Percentiles rank a stretch among this genome's conserved stretches.
Conservation (phyloP, 2,888 invertebrate genomes). For the Cheilosia pagana region DNA sequence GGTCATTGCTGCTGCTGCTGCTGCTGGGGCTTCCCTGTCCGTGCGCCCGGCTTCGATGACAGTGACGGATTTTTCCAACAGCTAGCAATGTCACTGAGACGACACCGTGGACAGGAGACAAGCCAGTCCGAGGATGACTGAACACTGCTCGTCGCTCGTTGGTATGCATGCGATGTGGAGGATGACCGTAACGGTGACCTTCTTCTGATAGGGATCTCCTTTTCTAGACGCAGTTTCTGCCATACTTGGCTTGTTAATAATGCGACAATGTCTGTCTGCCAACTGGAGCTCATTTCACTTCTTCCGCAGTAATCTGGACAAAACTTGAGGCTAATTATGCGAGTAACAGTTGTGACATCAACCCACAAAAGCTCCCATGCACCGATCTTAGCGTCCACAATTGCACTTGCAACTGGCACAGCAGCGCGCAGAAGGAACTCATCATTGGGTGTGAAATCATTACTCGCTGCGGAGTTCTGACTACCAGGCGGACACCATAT, state of each 20-base stretch:
- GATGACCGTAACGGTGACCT: slow-evolving; percentile 68
- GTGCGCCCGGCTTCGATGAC: slow-evolving; percentile 55
- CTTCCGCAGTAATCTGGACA: no score
- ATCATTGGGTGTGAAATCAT: slow-evolving; percentile 74
- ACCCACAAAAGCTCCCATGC: no score
- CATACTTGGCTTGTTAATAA: neutral
- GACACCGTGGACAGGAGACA: slow-evolving; percentile 57
- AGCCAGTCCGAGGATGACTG: slow-evolving; percentile 63
- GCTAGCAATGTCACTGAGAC: slow-evolving; percentile 67
- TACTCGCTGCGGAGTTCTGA: slow-evolving; percentile 66
- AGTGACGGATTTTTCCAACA: slow-evolving; percentile 71
- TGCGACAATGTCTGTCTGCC: neutral
- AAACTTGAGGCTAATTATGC: no score
- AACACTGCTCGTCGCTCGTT: slow-evolving; percentile 12
- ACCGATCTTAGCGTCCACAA: no score
- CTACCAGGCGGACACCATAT: slow-evolving; percentile 51
- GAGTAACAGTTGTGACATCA: no score
- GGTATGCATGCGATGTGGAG: slow-evolving; percentile 45
- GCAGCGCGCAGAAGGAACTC: slow-evolving; percentile 53
- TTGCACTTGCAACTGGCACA: no score
- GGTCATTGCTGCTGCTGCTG: slow-evolving; percentile 47
- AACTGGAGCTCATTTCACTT: neutral
- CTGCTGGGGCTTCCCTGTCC: slow-evolving; percentile 42
- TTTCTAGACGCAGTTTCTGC: slow-evolving; percentile 12
- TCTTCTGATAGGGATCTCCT: slow-evolving; percentile 60